Evolutionary conservation across 1,140 invertebrate genomes (phyloP).

Genomic region (Eurytemora carolleeae): DNA sequence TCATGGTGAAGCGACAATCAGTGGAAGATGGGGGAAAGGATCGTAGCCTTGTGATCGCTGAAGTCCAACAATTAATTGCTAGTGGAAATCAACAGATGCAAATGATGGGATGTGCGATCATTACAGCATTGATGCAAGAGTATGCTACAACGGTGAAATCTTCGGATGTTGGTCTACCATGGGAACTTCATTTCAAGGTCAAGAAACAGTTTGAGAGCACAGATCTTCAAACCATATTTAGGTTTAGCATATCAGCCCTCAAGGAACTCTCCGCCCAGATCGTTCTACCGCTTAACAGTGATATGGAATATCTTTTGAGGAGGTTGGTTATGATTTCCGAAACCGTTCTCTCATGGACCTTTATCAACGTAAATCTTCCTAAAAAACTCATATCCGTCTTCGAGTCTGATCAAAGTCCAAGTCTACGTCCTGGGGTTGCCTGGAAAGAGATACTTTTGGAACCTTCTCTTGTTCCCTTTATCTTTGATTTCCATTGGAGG

Average conservation of each 20-base stretch:
- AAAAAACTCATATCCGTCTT: conserved; percentile 46
- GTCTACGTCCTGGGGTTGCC: conserved; percentile 35
- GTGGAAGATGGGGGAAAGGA: conserved; percentile 46
- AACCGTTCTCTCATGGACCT: conserved; percentile 49
- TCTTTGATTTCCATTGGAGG: conserved; percentile 63
- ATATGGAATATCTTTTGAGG: conserved; percentile 31
- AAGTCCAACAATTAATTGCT: conserved; percentile 47
- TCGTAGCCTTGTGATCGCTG: conserved; percentile 42
- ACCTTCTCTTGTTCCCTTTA: conserved; percentile 45
- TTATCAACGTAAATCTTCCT: conserved; percentile 39
- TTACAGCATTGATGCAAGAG: conserved; percentile 61
- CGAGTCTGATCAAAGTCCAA: conserved; percentile 41
- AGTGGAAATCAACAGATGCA: conserved; percentile 35
- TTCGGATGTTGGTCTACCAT: conserved; percentile 59
- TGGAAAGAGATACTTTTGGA: conserved; percentile 59
- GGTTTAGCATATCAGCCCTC: conserved; percentile 38
- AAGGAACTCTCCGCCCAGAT: conserved; percentile 33
- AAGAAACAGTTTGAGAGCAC: conserved; percentile 60
- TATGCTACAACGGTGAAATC: conserved; percentile 64
- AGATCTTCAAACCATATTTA: conserved; percentile 57
- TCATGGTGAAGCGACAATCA: conserved; percentile 61
- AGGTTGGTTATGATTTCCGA: conserved; percentile 49
- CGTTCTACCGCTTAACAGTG: conserved; percentile 30
- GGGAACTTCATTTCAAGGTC: conserved; percentile 60
- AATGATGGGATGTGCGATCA: conserved; percentile 52